These are phyloP conservation scores for Mormoops blainvillei DNA, from an alignment of 2,113 vertebrate species.

Conservation along the genomic window DNA sequence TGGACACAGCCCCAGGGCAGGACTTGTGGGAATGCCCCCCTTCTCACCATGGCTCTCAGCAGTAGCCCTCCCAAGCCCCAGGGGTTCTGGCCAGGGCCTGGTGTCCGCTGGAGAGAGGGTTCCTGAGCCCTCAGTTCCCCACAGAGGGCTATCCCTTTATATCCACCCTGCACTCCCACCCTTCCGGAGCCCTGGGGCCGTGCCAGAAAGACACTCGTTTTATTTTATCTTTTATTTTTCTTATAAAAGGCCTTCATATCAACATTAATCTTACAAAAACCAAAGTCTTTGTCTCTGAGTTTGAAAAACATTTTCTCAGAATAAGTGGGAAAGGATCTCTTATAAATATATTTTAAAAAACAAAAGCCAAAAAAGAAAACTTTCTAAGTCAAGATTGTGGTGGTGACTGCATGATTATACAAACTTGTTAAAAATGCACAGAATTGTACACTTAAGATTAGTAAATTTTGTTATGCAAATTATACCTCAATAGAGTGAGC, in stretches of 20 bases:
- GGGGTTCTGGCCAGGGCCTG: neutral
- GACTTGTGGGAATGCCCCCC: neutral
- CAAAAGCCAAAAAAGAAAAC: slow-evolving; percentile 54
- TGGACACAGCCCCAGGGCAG: neutral
- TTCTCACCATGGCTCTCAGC: neutral
- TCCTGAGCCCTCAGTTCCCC: neutral
- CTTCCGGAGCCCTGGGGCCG: neutral
- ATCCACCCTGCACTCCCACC: neutral
- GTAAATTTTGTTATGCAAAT: neutral
- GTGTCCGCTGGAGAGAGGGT: neutral
- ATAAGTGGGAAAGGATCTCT: slow-evolving; percentile 81
- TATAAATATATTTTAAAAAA: slow-evolving; percentile 80
- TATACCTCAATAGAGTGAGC: neutral
- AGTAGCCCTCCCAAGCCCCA: neutral
- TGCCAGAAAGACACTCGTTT: neutral
- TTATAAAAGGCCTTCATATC: slow-evolving; percentile 78
- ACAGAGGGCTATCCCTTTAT: neutral
- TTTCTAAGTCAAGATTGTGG: neutral
- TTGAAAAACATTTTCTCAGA: slow-evolving; percentile 79
- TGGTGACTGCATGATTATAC: neutral
- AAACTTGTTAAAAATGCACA: neutral
- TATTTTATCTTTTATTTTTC: slow-evolving; percentile 71
- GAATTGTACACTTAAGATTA: neutral
- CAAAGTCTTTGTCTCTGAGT: slow-evolving; percentile 73
- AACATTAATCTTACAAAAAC: slow-evolving; percentile 77